Conservation (phyloP, 1,140 invertebrate species). For the Aphaenogaster floridana region DNA sequence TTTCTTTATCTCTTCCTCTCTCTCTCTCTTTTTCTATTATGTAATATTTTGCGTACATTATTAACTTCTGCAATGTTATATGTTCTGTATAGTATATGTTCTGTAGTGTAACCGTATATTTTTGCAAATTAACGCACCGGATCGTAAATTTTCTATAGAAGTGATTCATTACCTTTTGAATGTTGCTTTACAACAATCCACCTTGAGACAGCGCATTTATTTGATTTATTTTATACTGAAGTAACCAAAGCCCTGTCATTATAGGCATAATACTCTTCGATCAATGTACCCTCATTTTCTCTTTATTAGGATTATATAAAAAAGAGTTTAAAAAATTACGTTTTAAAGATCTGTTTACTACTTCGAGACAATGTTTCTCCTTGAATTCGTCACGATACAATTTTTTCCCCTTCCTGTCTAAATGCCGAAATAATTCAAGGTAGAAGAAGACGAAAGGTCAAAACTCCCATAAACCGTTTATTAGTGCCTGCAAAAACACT, state of each 20-base stretch:
- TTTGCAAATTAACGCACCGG: neutral
- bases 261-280: neutral
- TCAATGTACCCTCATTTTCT: conserved; percentile 26
- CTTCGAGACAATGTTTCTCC: conserved; percentile 75
- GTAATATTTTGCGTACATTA: neutral
- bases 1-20: neutral
- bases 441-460: conserved; percentile 51
- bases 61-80: neutral
- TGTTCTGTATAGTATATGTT: neutral
- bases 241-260: neutral
- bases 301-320: conserved; percentile 75
- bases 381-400: conserved; percentile 78
- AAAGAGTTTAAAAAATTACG: conserved; percentile 34
- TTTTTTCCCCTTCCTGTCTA: conserved; percentile 65
- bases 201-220: neutral
- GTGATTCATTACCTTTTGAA: neutral
- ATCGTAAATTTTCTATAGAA: conserved; percentile 4
- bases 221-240: conserved; percentile 13
- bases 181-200: conserved; percentile 1
- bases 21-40: neutral
- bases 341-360: conserved; percentile 72
- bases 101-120: neutral
- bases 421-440: conserved; percentile 50
- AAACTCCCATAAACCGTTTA: conserved; percentile 54
- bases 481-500: conserved; percentile 49